Base-by-base conservation (phyloP, 2,113 vertebrate species). In the Ctenodactylus gundi region DNA sequence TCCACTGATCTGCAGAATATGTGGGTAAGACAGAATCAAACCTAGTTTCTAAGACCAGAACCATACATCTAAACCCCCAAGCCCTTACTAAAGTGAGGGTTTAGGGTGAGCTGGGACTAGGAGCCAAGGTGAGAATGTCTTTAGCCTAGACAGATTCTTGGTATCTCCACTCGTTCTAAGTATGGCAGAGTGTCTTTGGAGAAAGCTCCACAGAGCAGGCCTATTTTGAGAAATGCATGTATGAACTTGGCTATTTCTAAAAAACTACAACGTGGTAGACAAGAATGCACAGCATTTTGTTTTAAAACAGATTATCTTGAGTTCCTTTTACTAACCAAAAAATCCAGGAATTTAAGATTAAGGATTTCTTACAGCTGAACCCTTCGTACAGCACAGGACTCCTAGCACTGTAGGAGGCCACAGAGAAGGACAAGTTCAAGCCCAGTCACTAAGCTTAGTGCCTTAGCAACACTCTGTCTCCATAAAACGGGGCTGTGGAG, bases 201-300 rank as follows among this genome's bases (percentile, higher is more conserved):
- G 17, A 31, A 88, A 53, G 17, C 34, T 82, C 62, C 57, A 27
- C 31, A 27, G 44, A 84, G 21, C 39, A 39, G 15, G 44, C 87
- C 27, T 58, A 4, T 76, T 65, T 44, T 81, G 65, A 77, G 41
- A 90, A 70, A 46, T 57, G 20, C 57, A 27, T 73, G 85, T 3
- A 84, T n/a, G 34, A 57, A 89, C 29, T 31, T 89, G 76, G n/a
- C 3, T 70, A 46, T 85, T 96, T 90, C 62, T 67, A 86, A 94
- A 80, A 85, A 92, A 94, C 60, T 15, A 58, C 31, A 41, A 72
- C 14, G n/a, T 29, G 29, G 64, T 55, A 70, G n/a, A 1, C 29
- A 51, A 83, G 27, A 91, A 83, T n/a, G 68, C 9, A 57, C 25
- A 31, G 20, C 20, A 51, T 53, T 75, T 81, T 55, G 58, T 70